Conservation (phyloP, 2,113 vertebrate genomes). For the Lynx canadensis region DNA sequence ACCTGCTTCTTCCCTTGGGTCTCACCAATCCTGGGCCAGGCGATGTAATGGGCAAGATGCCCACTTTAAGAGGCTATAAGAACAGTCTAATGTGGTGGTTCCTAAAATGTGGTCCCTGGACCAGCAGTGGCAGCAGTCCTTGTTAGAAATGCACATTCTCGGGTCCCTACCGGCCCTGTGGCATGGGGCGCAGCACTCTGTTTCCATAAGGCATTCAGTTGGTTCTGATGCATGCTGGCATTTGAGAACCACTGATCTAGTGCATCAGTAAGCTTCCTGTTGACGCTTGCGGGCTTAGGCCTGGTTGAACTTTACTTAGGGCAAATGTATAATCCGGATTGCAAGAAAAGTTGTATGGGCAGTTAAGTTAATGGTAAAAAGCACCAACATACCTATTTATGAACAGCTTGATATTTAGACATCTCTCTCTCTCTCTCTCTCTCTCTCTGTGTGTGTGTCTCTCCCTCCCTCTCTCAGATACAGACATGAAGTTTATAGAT, state of each 20-base stretch:
- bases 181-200: background rate
- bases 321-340: background rate
- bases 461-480: background rate
- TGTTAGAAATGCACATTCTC: background rate
- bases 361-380: background rate
- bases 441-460: too few relatives aligned
- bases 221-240: background rate
- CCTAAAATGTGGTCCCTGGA: background rate
- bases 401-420: too few relatives aligned
- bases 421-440: background rate
- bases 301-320: background rate
- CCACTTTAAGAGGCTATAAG: background rate
- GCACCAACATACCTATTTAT: too few relatives aligned
- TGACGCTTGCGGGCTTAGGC: background rate
- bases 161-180: background rate
- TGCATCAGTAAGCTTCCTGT: background rate
- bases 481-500: background rate
- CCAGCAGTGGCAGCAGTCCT: background rate
- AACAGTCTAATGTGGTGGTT: background rate
- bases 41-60: background rate
- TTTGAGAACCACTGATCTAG: background rate
- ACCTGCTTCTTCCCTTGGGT: slow-evolving; percentile 8
- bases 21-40: background rate
- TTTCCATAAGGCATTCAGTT: background rate
- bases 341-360: background rate